These are phyloP conservation scores for Amphipyra berbera DNA, from an alignment of 2,888 invertebrate species.

Conservation along the genomic window DNA sequence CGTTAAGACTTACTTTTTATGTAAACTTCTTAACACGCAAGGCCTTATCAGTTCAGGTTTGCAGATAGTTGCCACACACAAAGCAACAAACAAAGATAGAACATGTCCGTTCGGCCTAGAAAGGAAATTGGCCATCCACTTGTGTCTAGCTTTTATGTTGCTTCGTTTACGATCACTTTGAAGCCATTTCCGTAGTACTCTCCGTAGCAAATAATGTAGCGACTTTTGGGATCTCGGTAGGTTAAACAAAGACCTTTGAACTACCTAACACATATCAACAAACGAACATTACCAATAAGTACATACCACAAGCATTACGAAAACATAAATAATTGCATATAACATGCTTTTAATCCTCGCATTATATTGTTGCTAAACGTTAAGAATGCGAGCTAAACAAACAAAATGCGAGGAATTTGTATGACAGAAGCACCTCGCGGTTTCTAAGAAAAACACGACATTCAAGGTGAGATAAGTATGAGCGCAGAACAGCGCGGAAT, in stretches of 20 bases:
- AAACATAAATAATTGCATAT: constrained; percentile 22
- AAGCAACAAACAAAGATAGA: not conserved
- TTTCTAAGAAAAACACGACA: constrained; percentile 72
- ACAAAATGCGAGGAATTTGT: constrained; percentile 72
- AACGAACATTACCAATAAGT: too few species aligned
- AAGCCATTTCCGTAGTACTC: constrained; percentile 31
- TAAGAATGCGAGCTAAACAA: constrained; percentile 61
- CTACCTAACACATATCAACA: not conserved
- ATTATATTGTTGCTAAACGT: constrained; percentile 43
- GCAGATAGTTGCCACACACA: not conserved
- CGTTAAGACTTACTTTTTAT: too few species aligned
- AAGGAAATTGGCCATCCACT: constrained; percentile 26
- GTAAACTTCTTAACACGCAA: too few species aligned
- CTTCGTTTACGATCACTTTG: constrained; percentile 31
- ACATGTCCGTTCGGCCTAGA: constrained; percentile 12
- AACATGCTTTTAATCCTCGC: constrained; percentile 14
- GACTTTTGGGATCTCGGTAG: not conserved
- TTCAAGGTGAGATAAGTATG: constrained; percentile 75
- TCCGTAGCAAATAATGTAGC: constrained; percentile 13
- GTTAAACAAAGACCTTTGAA: constrained; percentile 9
- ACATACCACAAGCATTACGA: constrained; percentile 1
- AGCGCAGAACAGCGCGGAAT: constrained; percentile 58
- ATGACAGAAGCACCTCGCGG: constrained; percentile 69
- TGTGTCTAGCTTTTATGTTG: constrained; percentile 20
- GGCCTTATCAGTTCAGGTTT: not conserved